Percentiles rank a stretch among this genome's conserved stretches.
Evolutionary conservation across 1,140 invertebrate species (phyloP).

Genomic region (Solenopsis invicta): DNA sequence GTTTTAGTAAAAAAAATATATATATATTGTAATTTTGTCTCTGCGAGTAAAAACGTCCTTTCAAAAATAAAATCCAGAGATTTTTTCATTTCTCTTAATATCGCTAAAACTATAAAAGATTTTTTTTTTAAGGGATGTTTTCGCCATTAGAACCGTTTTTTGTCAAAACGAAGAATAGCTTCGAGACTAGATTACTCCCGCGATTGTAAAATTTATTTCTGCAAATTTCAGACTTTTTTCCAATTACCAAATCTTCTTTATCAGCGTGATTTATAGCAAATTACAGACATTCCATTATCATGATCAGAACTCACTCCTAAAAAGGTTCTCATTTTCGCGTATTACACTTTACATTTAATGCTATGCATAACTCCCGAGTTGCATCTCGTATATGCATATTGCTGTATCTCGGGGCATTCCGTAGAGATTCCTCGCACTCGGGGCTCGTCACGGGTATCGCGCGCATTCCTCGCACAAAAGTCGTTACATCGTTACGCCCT

Average conservation of each 20-base stretch:
- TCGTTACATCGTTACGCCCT: slow-evolving; percentile 63
- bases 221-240: background rate
- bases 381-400: slow-evolving; percentile 58
- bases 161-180: background rate
- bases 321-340: slow-evolving; percentile 39
- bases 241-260: background rate
- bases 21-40: too few species aligned
- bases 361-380: slow-evolving; percentile 50
- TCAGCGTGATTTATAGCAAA: background rate
- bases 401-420: slow-evolving; percentile 55
- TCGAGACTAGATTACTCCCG: background rate
- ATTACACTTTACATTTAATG: slow-evolving; percentile 58
- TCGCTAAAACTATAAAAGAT: background rate
- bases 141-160: background rate
- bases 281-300: slow-evolving; percentile 17
- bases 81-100: background rate
- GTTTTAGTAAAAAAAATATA: background rate
- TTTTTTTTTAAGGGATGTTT: slow-evolving; percentile 8
- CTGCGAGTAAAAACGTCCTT: background rate
- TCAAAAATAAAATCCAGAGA: background rate
- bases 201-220: background rate
- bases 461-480: slow-evolving; percentile 56
- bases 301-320: slow-evolving; percentile 23
- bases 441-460: slow-evolving; percentile 59
- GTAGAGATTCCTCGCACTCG: slow-evolving; percentile 59